Base-by-base conservation (phyloP, 2,113 vertebrate genomes). In the Malurus elegans region DNA sequence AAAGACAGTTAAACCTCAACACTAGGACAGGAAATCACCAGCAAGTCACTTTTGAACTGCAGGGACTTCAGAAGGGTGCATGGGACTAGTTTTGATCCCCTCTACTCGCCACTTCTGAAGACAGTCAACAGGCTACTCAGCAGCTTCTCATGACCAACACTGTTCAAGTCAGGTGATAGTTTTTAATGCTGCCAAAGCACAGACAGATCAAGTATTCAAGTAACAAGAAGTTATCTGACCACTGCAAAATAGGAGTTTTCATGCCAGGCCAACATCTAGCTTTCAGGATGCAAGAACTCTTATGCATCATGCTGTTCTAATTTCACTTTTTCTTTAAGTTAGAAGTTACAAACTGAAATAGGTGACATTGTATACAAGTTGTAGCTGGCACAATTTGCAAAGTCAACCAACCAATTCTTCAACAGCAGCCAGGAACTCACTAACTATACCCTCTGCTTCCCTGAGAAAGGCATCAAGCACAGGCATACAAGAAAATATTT, bases 181-280 rank as follows among this genome's bases (percentile, higher is more conserved):
- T 78, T 50, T 66, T 38, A 85, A 78, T 25, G 13, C 28, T 65
- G 45, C 28, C 82, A 44, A n/a, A 1, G 1, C 12, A 36, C 36
- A 79, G 23, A 23, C 13, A 51, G 23, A 51, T 20, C 0, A 0
- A 20, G 38, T 1, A 0, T 74, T 62, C 7, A 3, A 44, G 26
- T 9, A n/a, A 81, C 34, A 44, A 14, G 9, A 85, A 79, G 29
- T 31, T 34, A 75, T 14, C 8, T 56, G 34, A 79, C 29, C 48
- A 71, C 28, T 29, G 21, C 9, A 67, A 85, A 85, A 66, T 0
- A 54, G 18, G 8, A 48, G 18, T 42, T 78, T 56, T 38, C 32
- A 25, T 0, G 0, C 9, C 64, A 81, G 36, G 60, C 31, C 29
- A 89, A 57, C 4, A n/a, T 2, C 12, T 32, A 57, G 73, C 32